These are phyloP conservation scores for Heliconius erato DNA, from an alignment of 2,888 invertebrate species.

Conservation along the genomic window DNA sequence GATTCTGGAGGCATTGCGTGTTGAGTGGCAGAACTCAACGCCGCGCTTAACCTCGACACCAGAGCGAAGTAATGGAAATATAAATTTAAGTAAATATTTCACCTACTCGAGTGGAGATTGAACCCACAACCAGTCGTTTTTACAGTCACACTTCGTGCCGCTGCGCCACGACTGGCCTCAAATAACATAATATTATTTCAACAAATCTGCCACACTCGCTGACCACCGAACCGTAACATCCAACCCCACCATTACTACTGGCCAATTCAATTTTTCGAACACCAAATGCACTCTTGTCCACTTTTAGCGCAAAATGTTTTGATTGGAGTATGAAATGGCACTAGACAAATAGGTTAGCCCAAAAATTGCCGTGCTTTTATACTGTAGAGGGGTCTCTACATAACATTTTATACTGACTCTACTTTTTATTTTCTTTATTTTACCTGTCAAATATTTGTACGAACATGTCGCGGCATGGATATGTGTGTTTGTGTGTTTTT, in stretches of 20 bases:
- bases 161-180: too few relatives aligned
- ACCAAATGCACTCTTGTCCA: slow-evolving; percentile 36
- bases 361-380: slow-evolving; percentile 33
- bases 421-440: slow-evolving; percentile 24
- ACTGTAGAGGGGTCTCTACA: neutral
- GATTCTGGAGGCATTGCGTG: too few relatives aligned
- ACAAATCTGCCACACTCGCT: slow-evolving; percentile 68
- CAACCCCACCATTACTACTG: slow-evolving; percentile 51
- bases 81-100: too few relatives aligned
- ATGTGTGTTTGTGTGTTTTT: slow-evolving; percentile 1
- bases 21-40: too few relatives aligned
- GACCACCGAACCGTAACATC: slow-evolving; percentile 64
- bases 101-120: too few relatives aligned
- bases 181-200: slow-evolving; percentile 34
- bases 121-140: too few relatives aligned
- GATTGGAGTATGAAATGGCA: slow-evolving; percentile 41
- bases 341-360: slow-evolving; percentile 37
- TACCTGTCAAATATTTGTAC: slow-evolving; percentile 24
- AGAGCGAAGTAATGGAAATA: too few relatives aligned
- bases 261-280: slow-evolving; percentile 57
- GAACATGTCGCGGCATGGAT: neutral
- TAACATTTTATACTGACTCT: slow-evolving; percentile 20
- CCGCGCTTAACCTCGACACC: too few relatives aligned
- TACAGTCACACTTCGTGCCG: too few relatives aligned
- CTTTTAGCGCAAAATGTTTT: slow-evolving; percentile 47